A percentile compares a stretch with the other conserved stretches of the same genome.
phyloP scores from a whole-genome alignment of 2,797 vertebrate genomes.

The Periophthalmus magnuspinnatus region DNA sequence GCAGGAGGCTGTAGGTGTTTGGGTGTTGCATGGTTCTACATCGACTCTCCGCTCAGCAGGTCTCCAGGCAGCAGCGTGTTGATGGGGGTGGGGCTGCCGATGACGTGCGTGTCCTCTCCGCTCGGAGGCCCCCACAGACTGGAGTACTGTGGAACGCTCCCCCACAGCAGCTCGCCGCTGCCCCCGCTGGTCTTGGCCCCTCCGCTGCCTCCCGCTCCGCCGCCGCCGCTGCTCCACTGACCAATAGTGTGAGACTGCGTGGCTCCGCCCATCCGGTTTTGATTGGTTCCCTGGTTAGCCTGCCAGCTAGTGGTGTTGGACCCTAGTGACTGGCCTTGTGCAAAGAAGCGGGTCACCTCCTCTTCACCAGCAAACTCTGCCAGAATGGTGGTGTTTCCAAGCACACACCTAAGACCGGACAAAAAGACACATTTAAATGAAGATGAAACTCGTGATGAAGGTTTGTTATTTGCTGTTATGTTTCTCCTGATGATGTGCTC shows the following conservation, averaged over 20 bases:
- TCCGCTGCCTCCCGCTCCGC: slow-evolving; percentile 82
- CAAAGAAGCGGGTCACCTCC: slow-evolving; percentile 95
- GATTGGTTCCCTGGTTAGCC: slow-evolving; percentile 86
- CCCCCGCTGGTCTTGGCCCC: slow-evolving; percentile 38
- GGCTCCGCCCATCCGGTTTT: slow-evolving; percentile 84
- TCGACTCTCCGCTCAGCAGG: slow-evolving; percentile 94
- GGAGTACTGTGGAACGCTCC: slow-evolving; percentile 91
- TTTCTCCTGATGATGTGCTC: no score
- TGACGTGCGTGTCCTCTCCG: slow-evolving; percentile 87
- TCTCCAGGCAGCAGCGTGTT: slow-evolving; percentile 95
- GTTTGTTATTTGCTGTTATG: background rate
- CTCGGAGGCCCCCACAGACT: slow-evolving; percentile 93
- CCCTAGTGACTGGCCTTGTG: slow-evolving; percentile 90
- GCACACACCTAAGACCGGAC: slow-evolving; percentile 84
- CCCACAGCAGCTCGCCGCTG: slow-evolving; percentile 92
- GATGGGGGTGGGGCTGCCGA: slow-evolving; percentile 91
- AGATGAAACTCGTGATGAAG: background rate
- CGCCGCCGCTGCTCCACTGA: slow-evolving; percentile 86
- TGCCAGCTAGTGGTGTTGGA: slow-evolving; percentile 94
- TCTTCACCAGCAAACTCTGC: slow-evolving; percentile 96
- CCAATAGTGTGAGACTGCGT: slow-evolving; percentile 84
- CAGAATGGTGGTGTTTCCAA: slow-evolving; percentile 98
- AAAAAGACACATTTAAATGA: background rate
- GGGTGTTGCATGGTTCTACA: slow-evolving; percentile 77
- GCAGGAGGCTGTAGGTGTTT: slow-evolving; percentile 34